These are phyloP conservation scores for Ceratitis capitata DNA, from an alignment of 1,140 invertebrate species.

Conservation along the genomic window DNA sequence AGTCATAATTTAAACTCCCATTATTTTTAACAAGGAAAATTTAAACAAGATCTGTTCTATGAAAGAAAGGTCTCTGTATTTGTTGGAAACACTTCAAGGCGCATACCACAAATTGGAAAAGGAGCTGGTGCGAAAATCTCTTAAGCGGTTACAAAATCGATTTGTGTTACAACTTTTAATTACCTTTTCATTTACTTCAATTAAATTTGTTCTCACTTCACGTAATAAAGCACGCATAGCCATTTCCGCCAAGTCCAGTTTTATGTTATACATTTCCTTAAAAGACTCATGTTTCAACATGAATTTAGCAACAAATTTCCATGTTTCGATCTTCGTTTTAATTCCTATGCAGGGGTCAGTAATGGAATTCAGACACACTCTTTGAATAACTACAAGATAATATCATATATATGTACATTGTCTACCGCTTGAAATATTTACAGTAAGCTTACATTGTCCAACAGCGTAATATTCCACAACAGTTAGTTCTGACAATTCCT, in stretches of 20 bases:
- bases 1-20: no score
- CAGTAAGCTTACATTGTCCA: neutral
- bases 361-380: neutral
- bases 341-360: neutral
- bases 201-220: neutral
- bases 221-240: neutral
- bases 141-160: no score
- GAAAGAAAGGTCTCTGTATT: no score
- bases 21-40: no score
- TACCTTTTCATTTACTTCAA: neutral
- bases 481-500: neutral
- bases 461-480: neutral
- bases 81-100: no score
- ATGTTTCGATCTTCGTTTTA: neutral
- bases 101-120: no score
- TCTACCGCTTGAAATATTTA: neutral
- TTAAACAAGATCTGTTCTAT: no score
- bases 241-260: neutral
- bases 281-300: neutral
- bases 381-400: neutral
- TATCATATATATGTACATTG: neutral
- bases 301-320: conserved; percentile 14
- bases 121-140: no score
- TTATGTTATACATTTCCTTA: neutral
- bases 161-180: neutral